Base-by-base conservation (phyloP, 2,888 invertebrate species). In the Melanophora roralis region DNA sequence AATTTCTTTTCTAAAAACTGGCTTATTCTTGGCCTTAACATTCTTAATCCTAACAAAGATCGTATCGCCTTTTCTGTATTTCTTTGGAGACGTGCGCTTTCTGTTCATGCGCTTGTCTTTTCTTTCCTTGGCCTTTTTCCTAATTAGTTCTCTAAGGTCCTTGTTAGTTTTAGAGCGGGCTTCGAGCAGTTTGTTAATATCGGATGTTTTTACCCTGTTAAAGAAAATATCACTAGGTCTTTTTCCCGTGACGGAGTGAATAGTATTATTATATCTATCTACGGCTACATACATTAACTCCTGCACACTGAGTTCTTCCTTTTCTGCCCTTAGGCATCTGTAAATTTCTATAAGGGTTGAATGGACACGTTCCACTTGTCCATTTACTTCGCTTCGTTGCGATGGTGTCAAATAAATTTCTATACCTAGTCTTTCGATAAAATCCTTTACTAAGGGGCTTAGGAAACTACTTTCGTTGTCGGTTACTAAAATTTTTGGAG, bases 311-410 rank as follows among this genome's bases (percentile, higher is more conserved):
- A 69, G 40, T 12, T 77, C 65, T 5, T n/a, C 21, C 5, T 65
- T 51, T 68, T 82, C 79, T 5, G 12, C 49, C 7, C 62, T 67
- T 7, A 84, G 69, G 11, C 82, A 83, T 9, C 82, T 60, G 5
- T 76, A 59, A 8, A 84, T 81, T 49, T 83, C 81, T 0, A 82
- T 64, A 3, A 82, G 40, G 0, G 82, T 82, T 5, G 79, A 83
- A 51, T 83, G 79, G 0, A 81, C 14, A 0, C 82, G 34, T 49
- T 82, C 82, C 0, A 83, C 73, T 2, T 72, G 64, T 1, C 82
- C 79, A 21, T 83, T 83, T 5, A 79, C 82, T n/a, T 83, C 81
- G 16, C 82, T 83, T 5, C 68, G 47, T 7, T 83, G 75, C 2
- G 67, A 57, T 14, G 82, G 79, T 0, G 78, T 78, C 27, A 65